Base-by-base conservation (phyloP, 1,140 invertebrate genomes). In the Argopecten irradians region DNA sequence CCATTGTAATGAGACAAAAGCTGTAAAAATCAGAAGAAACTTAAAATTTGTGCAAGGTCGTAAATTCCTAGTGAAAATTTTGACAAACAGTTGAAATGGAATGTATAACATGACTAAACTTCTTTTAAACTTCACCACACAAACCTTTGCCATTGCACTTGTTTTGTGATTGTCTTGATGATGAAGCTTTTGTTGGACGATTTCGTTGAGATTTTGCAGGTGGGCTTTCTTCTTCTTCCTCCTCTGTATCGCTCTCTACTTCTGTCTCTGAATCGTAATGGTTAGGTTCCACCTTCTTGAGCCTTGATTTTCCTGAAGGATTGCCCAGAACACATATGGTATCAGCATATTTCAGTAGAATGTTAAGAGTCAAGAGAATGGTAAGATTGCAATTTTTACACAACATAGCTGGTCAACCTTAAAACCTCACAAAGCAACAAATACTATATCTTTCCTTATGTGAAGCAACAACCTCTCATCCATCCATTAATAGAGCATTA, bases 201-300 rank as follows among this genome's bases (percentile, higher is more conserved):
- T 85, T 86, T 41, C 86, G 41, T 19, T 83, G 83, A 19, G 88
- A 84, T 41, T 89, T 87, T 84, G 88, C 84, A 1, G 43, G 71
- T 83, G 87, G 32, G 32, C 82, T 34, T 16, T 88, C 89, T 13
- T 92, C 86, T 7, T 87, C 88, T 19, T 90, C 90, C 13, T 92
- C 92, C 28, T 93, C 92, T 13, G 92, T 89, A 11, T 92, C 91
- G 1, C 88, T 88, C 0, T 92, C 90, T 46, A 89, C 7, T 83
- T 89, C 89, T 39, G 89, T 89, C 36, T 89, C 89, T 11, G 89
- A 89, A 41, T 89, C 89, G 46, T 87, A 89, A 43, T 89, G 89
- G 82, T 89, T 89, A 14, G 55, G 85, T 71, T 89, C 89, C 22
- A 43, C 55, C 19, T 71, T 71, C 22, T 71, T 71, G 28, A n/a